Evolutionary conservation across 2,113 vertebrate species (phyloP).

Genomic region (Phyllostomus hastatus): DNA sequence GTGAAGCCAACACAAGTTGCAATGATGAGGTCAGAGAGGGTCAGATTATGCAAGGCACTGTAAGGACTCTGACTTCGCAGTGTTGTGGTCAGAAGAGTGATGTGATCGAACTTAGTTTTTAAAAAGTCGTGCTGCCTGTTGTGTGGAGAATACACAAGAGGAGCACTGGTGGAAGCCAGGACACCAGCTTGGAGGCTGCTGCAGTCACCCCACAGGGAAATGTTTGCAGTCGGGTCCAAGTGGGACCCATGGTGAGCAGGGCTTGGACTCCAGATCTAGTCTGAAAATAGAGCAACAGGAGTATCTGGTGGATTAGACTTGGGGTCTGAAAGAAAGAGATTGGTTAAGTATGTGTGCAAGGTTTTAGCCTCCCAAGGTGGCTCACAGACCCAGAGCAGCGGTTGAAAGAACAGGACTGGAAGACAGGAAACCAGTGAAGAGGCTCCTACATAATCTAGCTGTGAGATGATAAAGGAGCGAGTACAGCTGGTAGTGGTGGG

Average conservation of each 20-base stretch:
- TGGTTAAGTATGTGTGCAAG: neutral
- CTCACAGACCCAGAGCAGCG: neutral
- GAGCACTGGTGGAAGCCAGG: neutral
- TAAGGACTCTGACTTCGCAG: neutral
- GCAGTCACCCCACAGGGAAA: neutral
- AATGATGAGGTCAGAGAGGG: neutral
- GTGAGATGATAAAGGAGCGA: neutral
- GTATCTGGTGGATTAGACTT: neutral
- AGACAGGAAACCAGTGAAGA: neutral
- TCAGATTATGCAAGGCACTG: neutral
- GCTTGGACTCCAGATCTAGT: neutral
- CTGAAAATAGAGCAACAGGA: neutral
- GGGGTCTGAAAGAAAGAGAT: neutral
- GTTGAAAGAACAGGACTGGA: neutral
- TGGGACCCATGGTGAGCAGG: neutral
- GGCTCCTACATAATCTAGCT: neutral
- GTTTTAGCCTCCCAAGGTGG: neutral
- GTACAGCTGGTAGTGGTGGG: neutral
- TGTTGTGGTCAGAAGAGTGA: neutral
- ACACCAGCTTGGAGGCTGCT: neutral
- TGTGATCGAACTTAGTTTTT: neutral
- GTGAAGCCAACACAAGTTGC: neutral
- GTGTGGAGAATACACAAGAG: neutral
- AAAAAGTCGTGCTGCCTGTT: neutral
- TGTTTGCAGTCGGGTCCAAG: neutral